Conservation (phyloP, 2,888 invertebrate species). For the Drosophila hamatofila region DNA sequence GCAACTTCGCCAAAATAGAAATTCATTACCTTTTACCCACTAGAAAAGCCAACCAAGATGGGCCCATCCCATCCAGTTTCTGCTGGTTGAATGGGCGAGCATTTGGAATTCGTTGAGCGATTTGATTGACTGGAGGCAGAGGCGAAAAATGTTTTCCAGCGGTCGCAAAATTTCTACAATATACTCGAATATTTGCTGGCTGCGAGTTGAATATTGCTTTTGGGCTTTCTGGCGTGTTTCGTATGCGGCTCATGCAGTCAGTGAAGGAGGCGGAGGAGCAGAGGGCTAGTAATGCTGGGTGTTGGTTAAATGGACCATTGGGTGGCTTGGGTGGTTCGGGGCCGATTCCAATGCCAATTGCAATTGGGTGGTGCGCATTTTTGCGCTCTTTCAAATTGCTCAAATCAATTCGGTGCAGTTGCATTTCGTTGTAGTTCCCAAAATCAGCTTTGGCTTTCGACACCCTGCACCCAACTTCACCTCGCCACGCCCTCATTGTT, state of each 20-base stretch:
- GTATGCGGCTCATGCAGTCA: constrained; percentile 57
- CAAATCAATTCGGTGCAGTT: constrained; percentile 78
- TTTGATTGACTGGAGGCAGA: constrained; percentile 59
- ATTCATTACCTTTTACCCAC: constrained; percentile 27
- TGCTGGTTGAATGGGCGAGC: neutral
- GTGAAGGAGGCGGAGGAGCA: neutral
- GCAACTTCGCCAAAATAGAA: constrained; percentile 29
- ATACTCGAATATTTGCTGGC: constrained; percentile 45
- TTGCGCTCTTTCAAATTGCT: constrained; percentile 65
- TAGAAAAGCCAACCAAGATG: constrained; percentile 20
- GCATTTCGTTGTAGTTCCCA: constrained; percentile 48
- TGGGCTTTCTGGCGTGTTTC: constrained; percentile 53
- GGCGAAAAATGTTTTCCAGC: constrained; percentile 37
- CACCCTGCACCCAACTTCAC: neutral
- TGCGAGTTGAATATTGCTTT: constrained; percentile 60
- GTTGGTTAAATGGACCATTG: constrained; percentile 18
- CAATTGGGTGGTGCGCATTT: constrained; percentile 67
- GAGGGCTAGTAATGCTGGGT: neutral
- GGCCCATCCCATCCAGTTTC: neutral
- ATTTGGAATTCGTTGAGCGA: constrained; percentile 45
- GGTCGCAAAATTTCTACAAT: constrained; percentile 49
- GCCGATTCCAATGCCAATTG: constrained; percentile 59
- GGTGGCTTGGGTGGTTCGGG: neutral
- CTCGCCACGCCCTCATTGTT: neutral
- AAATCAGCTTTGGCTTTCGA: constrained; percentile 47